A percentile compares a stretch with the other conserved stretches of the same genome.
phyloP scores from a whole-genome alignment of 2,888 invertebrate species.

The Philopedon plagiatum region DNA sequence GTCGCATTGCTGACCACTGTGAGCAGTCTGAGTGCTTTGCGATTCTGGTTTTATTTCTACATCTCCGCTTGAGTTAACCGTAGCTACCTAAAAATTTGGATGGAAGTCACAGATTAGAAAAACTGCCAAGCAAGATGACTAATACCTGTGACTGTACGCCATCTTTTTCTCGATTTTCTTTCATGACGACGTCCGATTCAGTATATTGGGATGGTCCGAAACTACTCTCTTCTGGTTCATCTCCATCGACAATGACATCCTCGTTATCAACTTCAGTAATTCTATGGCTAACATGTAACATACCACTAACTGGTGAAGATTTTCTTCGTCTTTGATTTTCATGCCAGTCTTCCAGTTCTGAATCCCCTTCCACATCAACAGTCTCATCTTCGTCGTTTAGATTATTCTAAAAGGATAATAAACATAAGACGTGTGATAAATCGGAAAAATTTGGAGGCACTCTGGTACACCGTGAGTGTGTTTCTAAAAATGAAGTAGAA shows the following conservation, averaged over 20 bases:
- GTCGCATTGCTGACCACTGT: constrained; percentile 65
- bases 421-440: neutral
- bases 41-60: constrained; percentile 66
- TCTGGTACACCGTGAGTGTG: neutral
- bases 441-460: neutral
- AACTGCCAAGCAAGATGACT: too few species aligned
- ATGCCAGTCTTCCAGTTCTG: constrained; percentile 74
- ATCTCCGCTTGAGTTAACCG: constrained; percentile 68
- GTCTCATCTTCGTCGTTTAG: constrained; percentile 77
- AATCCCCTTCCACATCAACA: constrained; percentile 77
- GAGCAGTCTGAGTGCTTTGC: constrained; percentile 39
- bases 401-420: constrained; percentile 53
- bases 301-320: constrained; percentile 58
- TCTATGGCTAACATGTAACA: constrained; percentile 63
- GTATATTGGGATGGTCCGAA: constrained; percentile 68
- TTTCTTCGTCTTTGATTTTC: constrained; percentile 65
- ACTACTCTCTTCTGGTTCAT: constrained; percentile 65
- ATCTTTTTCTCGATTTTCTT: constrained; percentile 61
- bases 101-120: neutral
- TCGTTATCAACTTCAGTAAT: constrained; percentile 64
- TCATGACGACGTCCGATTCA: constrained; percentile 65
- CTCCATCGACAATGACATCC: constrained; percentile 67
- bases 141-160: constrained; percentile 62
- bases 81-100: constrained; percentile 58
- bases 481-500: neutral